A percentile compares a stretch with the other conserved stretches of the same genome.
phyloP scores from a whole-genome alignment of 37 sponge, comb jelly and placozoan genomes.

The Eunapius fragilis region DNA sequence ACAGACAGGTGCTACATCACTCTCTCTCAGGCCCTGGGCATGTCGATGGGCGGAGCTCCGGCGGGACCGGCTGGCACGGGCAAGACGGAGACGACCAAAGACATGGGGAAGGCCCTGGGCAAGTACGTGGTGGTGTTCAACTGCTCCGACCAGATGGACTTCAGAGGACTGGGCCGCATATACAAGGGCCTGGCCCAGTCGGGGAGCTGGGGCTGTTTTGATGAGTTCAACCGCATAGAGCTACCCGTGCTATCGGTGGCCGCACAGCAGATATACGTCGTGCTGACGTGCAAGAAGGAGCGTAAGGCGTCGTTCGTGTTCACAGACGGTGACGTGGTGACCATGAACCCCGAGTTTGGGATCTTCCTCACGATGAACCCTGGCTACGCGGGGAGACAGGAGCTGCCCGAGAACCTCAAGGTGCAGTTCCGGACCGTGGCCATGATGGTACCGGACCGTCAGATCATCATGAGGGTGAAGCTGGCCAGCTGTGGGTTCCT shows the following conservation, averaged over 20 bases:
- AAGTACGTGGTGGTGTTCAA: constrained; percentile 99
- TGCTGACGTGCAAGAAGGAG: constrained; percentile 96
- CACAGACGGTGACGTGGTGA: constrained; percentile 95
- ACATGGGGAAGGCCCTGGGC: constrained; percentile 97
- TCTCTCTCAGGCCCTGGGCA: constrained; percentile 96
- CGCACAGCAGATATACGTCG: constrained; percentile 96
- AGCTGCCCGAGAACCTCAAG: constrained; percentile 98
- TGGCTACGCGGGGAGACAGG: constrained; percentile 98
- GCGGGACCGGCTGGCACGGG: constrained; percentile 98
- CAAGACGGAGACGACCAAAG: constrained; percentile 96
- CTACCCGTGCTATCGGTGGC: constrained; percentile 98
- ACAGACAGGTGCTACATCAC: constrained; percentile 99
- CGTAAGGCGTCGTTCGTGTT: constrained; percentile 93
- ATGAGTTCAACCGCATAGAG: constrained; percentile 98
- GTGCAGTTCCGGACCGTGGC: constrained; percentile 96
- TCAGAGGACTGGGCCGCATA: constrained; percentile 93
- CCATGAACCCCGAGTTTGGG: constrained; percentile 97
- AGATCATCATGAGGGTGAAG: constrained; percentile 97
- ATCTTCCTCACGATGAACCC: constrained; percentile 99
- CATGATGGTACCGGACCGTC: constrained; percentile 99
- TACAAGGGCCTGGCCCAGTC: constrained; percentile 99
- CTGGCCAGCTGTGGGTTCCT: constrained; percentile 95
- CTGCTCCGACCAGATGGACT: constrained; percentile 99
- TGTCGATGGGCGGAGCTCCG: constrained; percentile 97
- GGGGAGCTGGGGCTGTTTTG: constrained; percentile 98